A percentile compares a stretch with the other conserved stretches of the same genome.
These are phyloP conservation scores for Auanema sp. DNA, from an alignment of 2,888 invertebrate species.

Conservation along the genomic window DNA sequence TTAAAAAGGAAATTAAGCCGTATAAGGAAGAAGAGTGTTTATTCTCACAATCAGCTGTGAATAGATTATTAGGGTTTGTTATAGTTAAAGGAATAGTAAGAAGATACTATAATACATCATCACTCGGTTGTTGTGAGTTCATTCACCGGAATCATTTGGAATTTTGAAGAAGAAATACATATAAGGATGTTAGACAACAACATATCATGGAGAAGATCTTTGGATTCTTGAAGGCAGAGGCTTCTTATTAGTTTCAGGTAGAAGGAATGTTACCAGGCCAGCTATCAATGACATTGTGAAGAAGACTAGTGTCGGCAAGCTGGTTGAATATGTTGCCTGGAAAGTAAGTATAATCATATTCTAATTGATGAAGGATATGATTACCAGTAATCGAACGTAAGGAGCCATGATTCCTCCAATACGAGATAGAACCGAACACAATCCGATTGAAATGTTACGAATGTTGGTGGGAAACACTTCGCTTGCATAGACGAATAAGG, in stretches of 20 bases:
- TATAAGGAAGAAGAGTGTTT: too few relatives aligned
- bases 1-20: too few relatives aligned
- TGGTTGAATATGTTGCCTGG: slow-evolving; percentile 27
- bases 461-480: slow-evolving; percentile 48
- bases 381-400: slow-evolving; percentile 37
- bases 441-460: slow-evolving; percentile 36
- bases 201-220: too few relatives aligned
- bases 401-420: slow-evolving; percentile 44
- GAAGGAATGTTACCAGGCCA: slow-evolving; percentile 33
- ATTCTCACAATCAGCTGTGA: too few relatives aligned
- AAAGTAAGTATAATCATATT: slow-evolving; percentile 10
- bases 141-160: too few relatives aligned
- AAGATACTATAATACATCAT: too few relatives aligned
- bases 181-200: too few relatives aligned
- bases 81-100: too few relatives aligned
- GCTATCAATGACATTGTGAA: slow-evolving; percentile 29
- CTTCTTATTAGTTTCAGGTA: slow-evolving; percentile 40
- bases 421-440: slow-evolving; percentile 43
- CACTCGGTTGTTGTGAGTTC: too few relatives aligned
- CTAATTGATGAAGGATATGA: background rate
- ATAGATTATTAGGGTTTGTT: too few relatives aligned
- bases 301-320: slow-evolving; percentile 28
- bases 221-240: slow-evolving; percentile 28
- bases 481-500: slow-evolving; percentile 54
- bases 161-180: too few relatives aligned